phyloP scores from a whole-genome alignment of 2,797 vertebrate species.

The Gila robusta region DNA sequence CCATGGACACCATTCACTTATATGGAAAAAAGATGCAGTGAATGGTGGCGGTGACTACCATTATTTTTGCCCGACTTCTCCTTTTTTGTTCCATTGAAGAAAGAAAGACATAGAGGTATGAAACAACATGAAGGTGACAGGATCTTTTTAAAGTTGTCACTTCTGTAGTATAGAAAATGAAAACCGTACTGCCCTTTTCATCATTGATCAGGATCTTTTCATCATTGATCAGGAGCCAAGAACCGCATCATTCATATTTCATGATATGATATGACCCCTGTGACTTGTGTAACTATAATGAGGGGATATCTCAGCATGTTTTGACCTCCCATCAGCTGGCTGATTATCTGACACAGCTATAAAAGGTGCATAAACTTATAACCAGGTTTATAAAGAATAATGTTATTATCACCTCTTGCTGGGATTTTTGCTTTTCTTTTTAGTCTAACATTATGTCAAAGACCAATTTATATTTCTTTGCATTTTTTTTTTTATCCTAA shows the following conservation, averaged over 20 bases:
- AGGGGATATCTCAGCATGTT: slow-evolving; percentile 25
- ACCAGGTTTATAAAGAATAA: not conserved
- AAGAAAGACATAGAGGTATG: not conserved
- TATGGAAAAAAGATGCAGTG: not conserved
- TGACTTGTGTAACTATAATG: slow-evolving; percentile 29
- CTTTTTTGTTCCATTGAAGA: not conserved
- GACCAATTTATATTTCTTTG: not conserved
- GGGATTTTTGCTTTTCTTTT: not conserved
- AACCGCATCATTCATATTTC: slow-evolving; percentile 52
- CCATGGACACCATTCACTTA: not conserved
- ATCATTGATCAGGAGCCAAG: not conserved
- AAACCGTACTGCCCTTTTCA: not conserved
- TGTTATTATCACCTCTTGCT: not conserved
- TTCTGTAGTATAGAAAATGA: not conserved
- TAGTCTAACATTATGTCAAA: not conserved
- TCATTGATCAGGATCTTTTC: too few species aligned
- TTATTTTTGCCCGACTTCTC: not conserved
- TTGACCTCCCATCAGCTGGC: not conserved
- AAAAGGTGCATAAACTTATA: not conserved
- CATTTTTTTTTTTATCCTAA: not conserved
- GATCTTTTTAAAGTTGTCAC: not conserved
- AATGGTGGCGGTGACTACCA: not conserved
- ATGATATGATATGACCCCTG: slow-evolving; percentile 29
- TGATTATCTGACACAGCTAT: not conserved
- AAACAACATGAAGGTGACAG: not conserved